Evolutionary conservation across 1,140 invertebrate genomes (phyloP).

Genomic region (Drosophila azteca): DNA sequence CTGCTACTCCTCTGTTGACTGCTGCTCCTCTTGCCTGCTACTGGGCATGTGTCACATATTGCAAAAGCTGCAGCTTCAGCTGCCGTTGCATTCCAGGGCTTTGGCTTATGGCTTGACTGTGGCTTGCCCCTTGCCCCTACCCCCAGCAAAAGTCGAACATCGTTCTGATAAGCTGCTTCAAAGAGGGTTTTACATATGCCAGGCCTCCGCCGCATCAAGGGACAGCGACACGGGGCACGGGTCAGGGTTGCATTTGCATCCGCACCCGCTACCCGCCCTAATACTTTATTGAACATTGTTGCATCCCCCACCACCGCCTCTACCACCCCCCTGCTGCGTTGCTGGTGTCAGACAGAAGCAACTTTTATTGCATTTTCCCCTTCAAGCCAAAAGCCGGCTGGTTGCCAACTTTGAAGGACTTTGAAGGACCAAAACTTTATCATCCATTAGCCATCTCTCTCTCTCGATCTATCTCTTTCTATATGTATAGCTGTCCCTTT

Average conservation of each 20-base stretch:
- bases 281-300: constrained; percentile 81
- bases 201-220: not conserved
- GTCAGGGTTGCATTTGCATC: constrained; percentile 32
- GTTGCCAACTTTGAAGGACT: constrained; percentile 51
- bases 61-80: constrained; percentile 69
- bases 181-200: constrained; percentile 79
- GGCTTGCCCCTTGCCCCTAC: not conserved
- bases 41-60: constrained; percentile 72
- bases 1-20: constrained; percentile 4
- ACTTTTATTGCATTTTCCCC: constrained; percentile 59
- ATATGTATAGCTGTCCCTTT: not conserved
- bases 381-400: constrained; percentile 12
- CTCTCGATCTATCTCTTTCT: too few relatives aligned
- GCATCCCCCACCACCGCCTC: constrained; percentile 19
- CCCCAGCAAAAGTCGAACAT: constrained; percentile 57
- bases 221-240: not conserved
- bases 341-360: constrained; percentile 54
- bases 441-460: constrained; percentile 11
- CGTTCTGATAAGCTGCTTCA: constrained; percentile 75
- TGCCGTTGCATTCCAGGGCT: constrained; percentile 55
- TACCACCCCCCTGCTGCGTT: too few relatives aligned
- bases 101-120: constrained; percentile 67
- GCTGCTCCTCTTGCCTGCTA: constrained; percentile 11
- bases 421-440: constrained; percentile 44
- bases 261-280: constrained; percentile 18